Conservation (phyloP, 2,888 invertebrate genomes). For the Tipula vernalis region DNA sequence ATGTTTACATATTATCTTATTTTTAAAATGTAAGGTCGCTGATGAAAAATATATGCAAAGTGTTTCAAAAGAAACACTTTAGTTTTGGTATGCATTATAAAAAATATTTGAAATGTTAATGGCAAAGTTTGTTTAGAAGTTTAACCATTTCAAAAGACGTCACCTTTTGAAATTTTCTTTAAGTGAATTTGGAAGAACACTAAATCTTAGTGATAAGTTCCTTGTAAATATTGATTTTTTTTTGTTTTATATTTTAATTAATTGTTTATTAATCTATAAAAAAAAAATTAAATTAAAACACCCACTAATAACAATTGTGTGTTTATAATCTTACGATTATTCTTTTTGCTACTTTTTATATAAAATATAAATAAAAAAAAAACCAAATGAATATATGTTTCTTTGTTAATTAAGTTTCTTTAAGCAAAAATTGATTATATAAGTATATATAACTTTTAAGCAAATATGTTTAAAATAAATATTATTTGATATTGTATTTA, state of each 20-base stretch:
- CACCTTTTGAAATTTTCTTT: not conserved
- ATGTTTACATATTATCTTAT: no score
- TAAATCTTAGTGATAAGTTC: not conserved
- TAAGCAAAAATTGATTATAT: not conserved
- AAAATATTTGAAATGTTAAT: no score
- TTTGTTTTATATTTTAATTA: not conserved
- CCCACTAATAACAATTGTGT: not conserved
- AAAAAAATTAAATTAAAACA: not conserved
- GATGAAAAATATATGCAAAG: no score
- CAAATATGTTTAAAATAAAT: not conserved
- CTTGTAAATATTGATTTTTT: not conserved
- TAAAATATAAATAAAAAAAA: not conserved
- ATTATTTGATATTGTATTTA: not conserved
- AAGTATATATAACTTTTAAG: not conserved
- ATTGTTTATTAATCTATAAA: not conserved
- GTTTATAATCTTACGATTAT: not conserved
- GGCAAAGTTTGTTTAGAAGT: no score
- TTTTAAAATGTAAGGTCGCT: no score
- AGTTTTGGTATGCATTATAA: no score
- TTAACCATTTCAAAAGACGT: no score
- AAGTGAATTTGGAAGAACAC: not conserved
- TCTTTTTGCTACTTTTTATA: not conserved
- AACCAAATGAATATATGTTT: not conserved
- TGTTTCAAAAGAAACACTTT: no score
- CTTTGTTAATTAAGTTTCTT: not conserved